A percentile compares a stretch with the other conserved stretches of the same genome.
phyloP scores from a whole-genome alignment of 2,888 invertebrate genomes.

The Xanthorhoe spadicearia region DNA sequence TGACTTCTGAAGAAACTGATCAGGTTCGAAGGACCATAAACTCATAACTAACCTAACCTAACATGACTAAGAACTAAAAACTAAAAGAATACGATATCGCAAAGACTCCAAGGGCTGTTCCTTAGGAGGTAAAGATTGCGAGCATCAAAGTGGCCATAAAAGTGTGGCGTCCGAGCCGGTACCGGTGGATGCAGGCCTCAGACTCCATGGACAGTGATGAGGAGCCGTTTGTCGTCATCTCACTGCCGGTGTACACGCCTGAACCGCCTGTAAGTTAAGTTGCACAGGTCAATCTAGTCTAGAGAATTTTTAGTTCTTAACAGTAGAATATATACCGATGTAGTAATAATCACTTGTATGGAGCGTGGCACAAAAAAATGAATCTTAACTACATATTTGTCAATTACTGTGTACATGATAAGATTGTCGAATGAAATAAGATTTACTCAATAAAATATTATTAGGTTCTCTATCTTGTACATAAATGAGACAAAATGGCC shows the following conservation, averaged over 20 bases:
- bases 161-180: constrained; percentile 78
- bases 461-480: no score
- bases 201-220: constrained; percentile 87
- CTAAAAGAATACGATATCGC: constrained; percentile 6
- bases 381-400: no score
- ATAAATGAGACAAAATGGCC: no score
- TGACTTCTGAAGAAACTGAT: not conserved
- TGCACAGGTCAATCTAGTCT: not conserved
- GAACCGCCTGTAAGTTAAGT: constrained; percentile 69
- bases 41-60: no score
- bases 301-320: no score
- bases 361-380: no score
- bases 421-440: no score
- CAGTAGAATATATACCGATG: no score
- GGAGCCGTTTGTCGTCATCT: constrained; percentile 88
- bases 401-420: no score
- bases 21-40: not conserved
- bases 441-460: no score
- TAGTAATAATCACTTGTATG: no score
- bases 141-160: constrained; percentile 51
- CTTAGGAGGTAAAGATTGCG: constrained; percentile 16
- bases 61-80: not conserved
- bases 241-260: constrained; percentile 86
- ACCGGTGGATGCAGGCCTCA: constrained; percentile 77
- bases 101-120: constrained; percentile 18